These are phyloP conservation scores for Philantomba maxwellii DNA, from an alignment of 2,113 vertebrate species.

Conservation along the genomic window DNA sequence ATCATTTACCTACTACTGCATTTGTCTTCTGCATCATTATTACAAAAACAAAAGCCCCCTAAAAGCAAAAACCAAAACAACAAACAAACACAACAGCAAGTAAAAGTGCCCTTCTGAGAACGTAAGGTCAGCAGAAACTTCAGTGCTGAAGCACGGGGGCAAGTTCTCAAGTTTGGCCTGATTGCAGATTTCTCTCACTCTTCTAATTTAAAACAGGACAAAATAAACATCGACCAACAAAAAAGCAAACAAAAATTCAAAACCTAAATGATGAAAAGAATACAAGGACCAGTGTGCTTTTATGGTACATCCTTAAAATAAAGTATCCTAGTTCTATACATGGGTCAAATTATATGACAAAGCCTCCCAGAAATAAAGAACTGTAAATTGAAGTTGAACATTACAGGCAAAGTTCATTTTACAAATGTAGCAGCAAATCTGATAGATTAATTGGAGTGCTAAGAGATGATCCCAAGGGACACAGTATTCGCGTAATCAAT, in stretches of 20 bases:
- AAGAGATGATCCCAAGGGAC: conserved; percentile 72
- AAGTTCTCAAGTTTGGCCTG: conserved; percentile 66
- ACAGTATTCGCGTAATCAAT: conserved; percentile 74
- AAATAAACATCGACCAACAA: conserved; percentile 9
- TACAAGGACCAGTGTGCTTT: conserved; percentile 74
- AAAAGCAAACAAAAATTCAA: conserved; percentile 37
- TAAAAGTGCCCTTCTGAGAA: conserved; percentile 67
- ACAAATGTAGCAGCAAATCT: conserved; percentile 82
- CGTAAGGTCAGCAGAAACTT: conserved; percentile 39
- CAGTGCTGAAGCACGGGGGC: neutral
- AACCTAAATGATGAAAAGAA: conserved; percentile 61
- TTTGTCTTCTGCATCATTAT: conserved; percentile 72
- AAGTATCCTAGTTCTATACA: conserved; percentile 65
- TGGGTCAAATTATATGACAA: conserved; percentile 70
- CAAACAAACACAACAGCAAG: conserved; percentile 10
- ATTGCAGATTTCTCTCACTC: conserved; percentile 62
- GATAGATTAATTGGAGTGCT: conserved; percentile 74
- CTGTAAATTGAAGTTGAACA: conserved; percentile 77
- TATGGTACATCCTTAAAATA: conserved; percentile 67
- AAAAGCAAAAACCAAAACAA: neutral
- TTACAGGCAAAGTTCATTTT: conserved; percentile 80
- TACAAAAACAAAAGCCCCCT: conserved; percentile 55
- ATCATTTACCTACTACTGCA: conserved; percentile 74
- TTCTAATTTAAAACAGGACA: conserved; percentile 62
- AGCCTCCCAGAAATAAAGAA: conserved; percentile 61